These are phyloP conservation scores for Phataginus tetradactyla DNA, from an alignment of 2,797 vertebrate genomes.

Conservation along the genomic window DNA sequence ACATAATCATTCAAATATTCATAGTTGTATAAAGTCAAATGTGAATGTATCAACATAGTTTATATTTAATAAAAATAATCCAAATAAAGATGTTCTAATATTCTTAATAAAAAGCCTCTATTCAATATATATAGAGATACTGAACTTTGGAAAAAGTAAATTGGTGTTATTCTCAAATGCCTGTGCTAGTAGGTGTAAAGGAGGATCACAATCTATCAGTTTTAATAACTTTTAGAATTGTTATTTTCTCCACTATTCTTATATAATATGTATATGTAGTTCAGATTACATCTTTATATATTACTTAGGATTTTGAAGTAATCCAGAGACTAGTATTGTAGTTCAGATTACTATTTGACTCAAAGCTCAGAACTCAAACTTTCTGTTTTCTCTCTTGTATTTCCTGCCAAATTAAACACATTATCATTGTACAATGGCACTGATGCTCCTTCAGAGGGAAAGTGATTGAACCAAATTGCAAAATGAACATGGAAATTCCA, in stretches of 20 bases:
- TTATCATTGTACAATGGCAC: neutral
- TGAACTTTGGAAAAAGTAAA: constrained; percentile 24
- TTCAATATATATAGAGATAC: neutral
- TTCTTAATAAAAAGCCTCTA: neutral
- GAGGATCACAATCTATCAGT: neutral
- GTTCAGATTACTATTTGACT: neutral
- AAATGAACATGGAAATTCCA: neutral
- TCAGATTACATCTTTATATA: neutral
- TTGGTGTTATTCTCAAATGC: neutral
- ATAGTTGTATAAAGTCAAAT: neutral
- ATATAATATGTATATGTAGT: neutral
- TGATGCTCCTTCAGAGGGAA: neutral
- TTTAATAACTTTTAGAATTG: neutral
- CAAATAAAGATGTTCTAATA: neutral
- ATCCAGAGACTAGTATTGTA: neutral
- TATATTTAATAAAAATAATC: constrained; percentile 18
- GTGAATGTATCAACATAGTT: neutral
- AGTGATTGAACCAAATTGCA: neutral
- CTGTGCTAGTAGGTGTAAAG: neutral
- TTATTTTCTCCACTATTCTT: neutral
- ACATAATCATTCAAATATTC: neutral
- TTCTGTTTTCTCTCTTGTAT: neutral
- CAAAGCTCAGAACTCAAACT: neutral
- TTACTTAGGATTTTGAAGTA: neutral
- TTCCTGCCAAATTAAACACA: neutral